A percentile compares a stretch with the other conserved stretches of the same genome.
Conservation (phyloP, 2,888 invertebrate species). For the Nematopogon swammerdamellus region DNA sequence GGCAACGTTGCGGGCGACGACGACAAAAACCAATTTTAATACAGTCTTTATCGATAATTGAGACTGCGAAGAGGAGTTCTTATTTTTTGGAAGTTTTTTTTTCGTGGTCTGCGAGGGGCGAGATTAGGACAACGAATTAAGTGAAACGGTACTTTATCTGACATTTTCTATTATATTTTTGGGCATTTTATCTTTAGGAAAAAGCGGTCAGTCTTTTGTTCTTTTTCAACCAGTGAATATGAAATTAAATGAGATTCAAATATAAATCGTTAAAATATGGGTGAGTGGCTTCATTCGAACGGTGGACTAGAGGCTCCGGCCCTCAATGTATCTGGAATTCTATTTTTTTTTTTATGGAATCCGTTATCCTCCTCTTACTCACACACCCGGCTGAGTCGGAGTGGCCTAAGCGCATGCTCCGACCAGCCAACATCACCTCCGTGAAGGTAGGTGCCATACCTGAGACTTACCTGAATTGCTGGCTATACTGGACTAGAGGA, state of each 20-base stretch:
- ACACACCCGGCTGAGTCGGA: too few species aligned
- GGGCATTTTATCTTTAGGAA: background rate
- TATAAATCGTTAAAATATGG: conserved; percentile 40
- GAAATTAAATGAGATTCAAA: conserved; percentile 50
- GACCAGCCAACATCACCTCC: too few species aligned
- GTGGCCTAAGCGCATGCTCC: too few species aligned
- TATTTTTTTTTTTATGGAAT: too few species aligned
- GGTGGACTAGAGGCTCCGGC: conserved; percentile 7
- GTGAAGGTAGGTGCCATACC: too few species aligned
- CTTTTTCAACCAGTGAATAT: conserved; percentile 45
- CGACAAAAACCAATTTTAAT: conserved; percentile 58
- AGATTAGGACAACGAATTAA: background rate
- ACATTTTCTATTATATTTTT: background rate
- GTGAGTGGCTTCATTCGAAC: conserved; percentile 10
- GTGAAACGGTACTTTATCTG: background rate
- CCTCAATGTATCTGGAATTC: conserved; percentile 1
- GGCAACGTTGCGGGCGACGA: conserved; percentile 41
- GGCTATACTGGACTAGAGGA: too few species aligned
- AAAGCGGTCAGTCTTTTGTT: too few species aligned
- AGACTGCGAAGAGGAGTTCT: conserved; percentile 53
- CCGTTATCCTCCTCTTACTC: too few species aligned
- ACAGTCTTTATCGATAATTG: conserved; percentile 57
- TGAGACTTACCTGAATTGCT: too few species aligned
- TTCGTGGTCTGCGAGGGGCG: background rate
- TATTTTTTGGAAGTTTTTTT: conserved; percentile 26